Base-by-base conservation (phyloP, 1,140 invertebrate species). In the Diuraphis noxia region DNA sequence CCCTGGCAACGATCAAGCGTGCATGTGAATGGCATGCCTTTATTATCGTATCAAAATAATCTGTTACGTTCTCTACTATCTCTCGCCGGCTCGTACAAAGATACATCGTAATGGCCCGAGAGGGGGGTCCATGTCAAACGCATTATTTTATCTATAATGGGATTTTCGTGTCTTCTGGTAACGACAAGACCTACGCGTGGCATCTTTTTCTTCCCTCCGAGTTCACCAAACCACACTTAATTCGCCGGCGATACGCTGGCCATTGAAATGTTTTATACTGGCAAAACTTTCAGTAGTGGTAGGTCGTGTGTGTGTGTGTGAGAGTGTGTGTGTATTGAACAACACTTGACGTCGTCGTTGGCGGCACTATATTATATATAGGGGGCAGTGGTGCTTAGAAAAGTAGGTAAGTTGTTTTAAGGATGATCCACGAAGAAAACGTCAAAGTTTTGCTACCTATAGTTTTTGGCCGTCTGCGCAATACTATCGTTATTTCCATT, bases 71-170 rank as follows among this genome's bases (percentile, higher is more conserved):
- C n/a, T n/a, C n/a, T 46, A 41, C 17, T 49, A 86, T 46, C 88
- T 46, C 88, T 46, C n/a, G 34, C 3, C 21, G 4, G 10, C 21
- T 23, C 43, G 30, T 21, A 46, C 21, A 89, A 79, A 89, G n/a
- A 77, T 25, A 36, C 88, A 34, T 72, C 56, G 56, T 72, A 72
- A 72, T 72, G 56, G n/a, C 56, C 56, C 56, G 43, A 8, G 84
- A 34, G 30, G 30, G 72, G 46, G 89, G 89, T n/a, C 89, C 34
- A 38, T 91, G 89, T 82, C 89, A 91, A 91, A 52, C 89, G 77
- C 89, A 91, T 91, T 82, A 91, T 91, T 91, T 91, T 91, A 82
- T 91, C 89, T 91, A 91, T 91, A 91, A 91, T 91, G 89, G 89
- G 43, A 52, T 91, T 91, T 91, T 41, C 89, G 89, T 91, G 77